Evolutionary conservation across 2,888 invertebrate species (phyloP), one percentile per base, ranked within the genome.

Genomic region (Dynastes hyllus): DNA sequence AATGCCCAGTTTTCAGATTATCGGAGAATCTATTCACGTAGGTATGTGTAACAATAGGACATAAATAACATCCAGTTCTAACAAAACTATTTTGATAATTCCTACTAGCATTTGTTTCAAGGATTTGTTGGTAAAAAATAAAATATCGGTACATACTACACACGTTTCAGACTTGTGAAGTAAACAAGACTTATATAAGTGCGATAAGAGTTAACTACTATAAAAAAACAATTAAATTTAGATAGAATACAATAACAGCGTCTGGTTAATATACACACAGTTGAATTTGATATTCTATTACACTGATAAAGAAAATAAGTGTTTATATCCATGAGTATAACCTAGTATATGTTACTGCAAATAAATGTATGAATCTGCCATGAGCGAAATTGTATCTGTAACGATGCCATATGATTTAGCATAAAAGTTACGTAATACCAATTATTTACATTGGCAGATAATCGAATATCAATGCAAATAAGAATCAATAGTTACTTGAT

Each of bases 151-250:
- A 40, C 22, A 55, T 55, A 71, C 32, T 55, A 55, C 71, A 37
- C 6, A 37, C 71, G 37, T 58, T 71, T 55, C 37, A 71, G 16
- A 58, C 71, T 55, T 37, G 71, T 37, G 51, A 71, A 58, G 58
- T 71, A 71, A 71, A 71, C 71, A 71, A 5, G 37, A 71, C 16
- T 71, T 71, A 71, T 53, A 37, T 71, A 71, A 71, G 32, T 6
- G 37, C 16, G 71, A 71, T 71, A 71, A 71, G 71, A 32, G 6
- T 55, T 37, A 32, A n/a, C 27, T 37, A 40, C 9, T 69, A 11
- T 13, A 71, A 71, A 71, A 22, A 71, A 71, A 71, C 37, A 32
- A 71, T 71, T 58, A 71, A 55, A 71, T 71, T 58, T 58, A 71
- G 55, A 71, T 71, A 70, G 11, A 37, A 29, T 29, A 32, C 50